These are phyloP conservation scores for Drosophila leontia DNA, from an alignment of 1,140 invertebrate genomes.

Conservation along the genomic window DNA sequence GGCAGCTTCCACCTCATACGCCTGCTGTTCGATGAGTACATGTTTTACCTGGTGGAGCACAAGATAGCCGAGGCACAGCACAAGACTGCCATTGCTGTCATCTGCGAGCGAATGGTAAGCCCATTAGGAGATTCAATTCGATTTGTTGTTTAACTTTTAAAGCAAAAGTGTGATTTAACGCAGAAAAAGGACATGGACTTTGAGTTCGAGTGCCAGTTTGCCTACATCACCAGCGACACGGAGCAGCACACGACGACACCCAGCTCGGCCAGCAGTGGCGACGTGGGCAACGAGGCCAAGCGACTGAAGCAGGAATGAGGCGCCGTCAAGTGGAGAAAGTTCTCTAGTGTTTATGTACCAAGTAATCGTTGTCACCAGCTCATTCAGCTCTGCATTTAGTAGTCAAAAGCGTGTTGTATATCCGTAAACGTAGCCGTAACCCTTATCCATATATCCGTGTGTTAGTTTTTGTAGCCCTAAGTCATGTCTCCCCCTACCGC, in stretches of 20 bases:
- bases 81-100: constrained; percentile 97
- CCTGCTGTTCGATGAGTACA: constrained; percentile 99
- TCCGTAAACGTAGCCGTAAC: constrained; percentile 21
- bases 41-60: constrained; percentile 99
- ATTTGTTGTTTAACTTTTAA: not conserved
- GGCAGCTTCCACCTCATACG: constrained; percentile 99
- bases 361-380: constrained; percentile 35
- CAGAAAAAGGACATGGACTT: constrained; percentile 83
- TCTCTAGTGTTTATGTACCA: constrained; percentile 48
- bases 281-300: constrained; percentile 68
- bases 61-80: constrained; percentile 96
- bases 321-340: constrained; percentile 7
- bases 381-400: constrained; percentile 66
- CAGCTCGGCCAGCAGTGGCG: constrained; percentile 41
- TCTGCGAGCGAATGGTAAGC: constrained; percentile 86
- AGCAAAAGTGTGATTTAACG: constrained; percentile 3
- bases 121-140: not conserved
- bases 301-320: constrained; percentile 83
- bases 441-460: constrained; percentile 47
- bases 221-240: constrained; percentile 73
- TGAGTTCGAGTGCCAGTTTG: constrained; percentile 82
- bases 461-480: constrained; percentile 67
- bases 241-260: constrained; percentile 54
- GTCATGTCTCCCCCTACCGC: constrained; percentile 15
- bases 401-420: constrained; percentile 54